Percentiles rank a stretch among this genome's conserved stretches.
phyloP scores from a whole-genome alignment of 1,140 invertebrate genomes.

The Choristoneura fumiferana region DNA sequence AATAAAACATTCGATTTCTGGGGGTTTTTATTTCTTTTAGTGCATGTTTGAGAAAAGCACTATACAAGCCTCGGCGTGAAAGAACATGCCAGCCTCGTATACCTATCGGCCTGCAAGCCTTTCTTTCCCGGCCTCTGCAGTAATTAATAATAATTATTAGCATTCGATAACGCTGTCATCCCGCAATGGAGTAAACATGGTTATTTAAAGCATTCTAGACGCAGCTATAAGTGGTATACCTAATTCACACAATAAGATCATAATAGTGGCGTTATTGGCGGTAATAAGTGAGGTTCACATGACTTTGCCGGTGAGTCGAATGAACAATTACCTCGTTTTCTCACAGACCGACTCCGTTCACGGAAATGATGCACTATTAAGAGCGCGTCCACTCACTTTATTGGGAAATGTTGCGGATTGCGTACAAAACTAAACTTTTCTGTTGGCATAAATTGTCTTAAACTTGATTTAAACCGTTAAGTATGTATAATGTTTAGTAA shows the following conservation, averaged over 20 bases:
- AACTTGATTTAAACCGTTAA: too few relatives aligned
- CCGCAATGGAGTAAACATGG: background rate
- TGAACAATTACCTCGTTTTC: conserved; percentile 54
- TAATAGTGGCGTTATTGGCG: conserved; percentile 32
- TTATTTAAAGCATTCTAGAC: conserved; percentile 5
- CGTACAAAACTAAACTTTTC: background rate
- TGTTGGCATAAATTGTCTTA: background rate
- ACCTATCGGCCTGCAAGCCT: too few relatives aligned
- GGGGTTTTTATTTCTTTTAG: too few relatives aligned
- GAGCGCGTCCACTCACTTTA: conserved; percentile 18
- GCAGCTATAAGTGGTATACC: conserved; percentile 14
- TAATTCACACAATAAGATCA: conserved; percentile 42
- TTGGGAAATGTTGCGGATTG: background rate
- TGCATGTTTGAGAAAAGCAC: too few relatives aligned
- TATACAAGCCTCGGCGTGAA: too few relatives aligned
- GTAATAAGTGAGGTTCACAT: conserved; percentile 46
- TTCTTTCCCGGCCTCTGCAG: too few relatives aligned
- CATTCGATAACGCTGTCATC: background rate
- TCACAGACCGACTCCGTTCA: conserved; percentile 35
- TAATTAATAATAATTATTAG: too few relatives aligned
- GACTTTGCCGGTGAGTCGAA: conserved; percentile 34
- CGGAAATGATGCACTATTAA: conserved; percentile 40
- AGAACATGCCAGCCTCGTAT: too few relatives aligned
- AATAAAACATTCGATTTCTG: too few relatives aligned
- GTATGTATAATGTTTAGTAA: too few relatives aligned